Conservation (phyloP, 2,888 invertebrate species). For the Cosmia pyralina region DNA sequence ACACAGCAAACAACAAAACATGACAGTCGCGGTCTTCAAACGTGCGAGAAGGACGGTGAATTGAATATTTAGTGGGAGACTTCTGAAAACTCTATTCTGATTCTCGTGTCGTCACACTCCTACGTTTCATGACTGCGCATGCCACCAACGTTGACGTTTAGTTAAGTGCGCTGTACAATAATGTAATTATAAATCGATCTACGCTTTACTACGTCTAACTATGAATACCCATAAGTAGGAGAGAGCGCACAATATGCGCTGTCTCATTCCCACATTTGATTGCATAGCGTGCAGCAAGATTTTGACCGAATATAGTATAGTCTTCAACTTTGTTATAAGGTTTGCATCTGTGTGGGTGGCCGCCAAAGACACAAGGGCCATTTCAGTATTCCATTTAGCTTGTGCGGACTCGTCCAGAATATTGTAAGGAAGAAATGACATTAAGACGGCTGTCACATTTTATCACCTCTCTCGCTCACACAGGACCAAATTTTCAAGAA, state of each 20-base stretch:
- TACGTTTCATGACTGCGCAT: slow-evolving; percentile 10
- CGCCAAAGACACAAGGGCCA: neutral
- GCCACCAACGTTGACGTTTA: neutral
- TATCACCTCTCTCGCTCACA: too few species aligned
- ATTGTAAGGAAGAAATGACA: slow-evolving; percentile 11
- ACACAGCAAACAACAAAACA: neutral
- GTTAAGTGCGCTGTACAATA: slow-evolving; percentile 33
- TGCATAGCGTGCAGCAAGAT: slow-evolving; percentile 3
- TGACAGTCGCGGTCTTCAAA: neutral
- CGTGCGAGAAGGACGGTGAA: slow-evolving; percentile 14
- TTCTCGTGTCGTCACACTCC: slow-evolving; percentile 14
- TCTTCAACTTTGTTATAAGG: neutral
- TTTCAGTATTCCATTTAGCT: neutral
- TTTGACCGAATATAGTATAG: slow-evolving; percentile 5
- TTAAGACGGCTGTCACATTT: neutral
- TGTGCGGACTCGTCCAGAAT: neutral
- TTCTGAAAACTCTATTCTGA: neutral
- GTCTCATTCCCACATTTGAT: slow-evolving; percentile 6
- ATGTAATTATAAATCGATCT: slow-evolving; percentile 22
- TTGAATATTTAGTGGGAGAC: neutral
- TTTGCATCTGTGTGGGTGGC: slow-evolving; percentile 31
- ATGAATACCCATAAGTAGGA: slow-evolving; percentile 3
- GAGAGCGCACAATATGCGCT: slow-evolving; percentile 14
- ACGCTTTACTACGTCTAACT: slow-evolving; percentile 24
- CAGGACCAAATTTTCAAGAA: too few species aligned